Evolutionary conservation across 2,888 invertebrate species (phyloP), one percentile per base, ranked within the genome.

Genomic region (Lacanobia wlatinum): DNA sequence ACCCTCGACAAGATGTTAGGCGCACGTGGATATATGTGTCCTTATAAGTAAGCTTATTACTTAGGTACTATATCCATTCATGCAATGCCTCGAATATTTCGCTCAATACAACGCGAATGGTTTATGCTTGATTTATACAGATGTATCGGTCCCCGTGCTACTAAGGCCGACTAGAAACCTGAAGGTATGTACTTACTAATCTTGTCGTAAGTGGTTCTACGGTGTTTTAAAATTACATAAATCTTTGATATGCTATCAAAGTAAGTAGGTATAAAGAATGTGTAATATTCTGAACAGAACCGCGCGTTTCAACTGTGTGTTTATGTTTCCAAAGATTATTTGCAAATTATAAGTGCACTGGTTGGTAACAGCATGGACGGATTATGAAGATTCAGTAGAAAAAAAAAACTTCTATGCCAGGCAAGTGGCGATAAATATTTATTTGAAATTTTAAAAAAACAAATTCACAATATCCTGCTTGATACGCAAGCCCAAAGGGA

Each of bases 341-440:
- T 48, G 43, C 43, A 46, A 3, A 46, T 46, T 18, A 18, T 18
- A 48, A 1, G 7, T 18, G 48, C 18, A 48, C 18, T 18, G 48
- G 8, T 28, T 55, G 7, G 16, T 21, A 52, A 8, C 28, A 28
- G 16, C 12, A 16, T 53, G 14, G 9, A 40, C 4, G 12, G 14
- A 46, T 16, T n/a, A 50, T 52, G 34, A 43, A 21, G 34, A 46
- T 58, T 34, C 7, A 3, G 1, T 52, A 28, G 40, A 12, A 18
- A 23, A 46, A 46, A 50, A 40, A 21, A 21, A 52, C 12, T n/a
- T 70, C 10, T 48, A 53, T 79, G 40, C 73, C 83, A 50, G 21
- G 14, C 23, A 66, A 69, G 28, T 50, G 84, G 74, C 74, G 10
- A 55, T 58, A 60, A 71, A 78, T 40, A 69, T 77, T 70, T 79